Evolutionary conservation across 2,797 vertebrate species (phyloP), one percentile per base, ranked within the genome.

Genomic region (Rhabdophis nuchalis): DNA sequence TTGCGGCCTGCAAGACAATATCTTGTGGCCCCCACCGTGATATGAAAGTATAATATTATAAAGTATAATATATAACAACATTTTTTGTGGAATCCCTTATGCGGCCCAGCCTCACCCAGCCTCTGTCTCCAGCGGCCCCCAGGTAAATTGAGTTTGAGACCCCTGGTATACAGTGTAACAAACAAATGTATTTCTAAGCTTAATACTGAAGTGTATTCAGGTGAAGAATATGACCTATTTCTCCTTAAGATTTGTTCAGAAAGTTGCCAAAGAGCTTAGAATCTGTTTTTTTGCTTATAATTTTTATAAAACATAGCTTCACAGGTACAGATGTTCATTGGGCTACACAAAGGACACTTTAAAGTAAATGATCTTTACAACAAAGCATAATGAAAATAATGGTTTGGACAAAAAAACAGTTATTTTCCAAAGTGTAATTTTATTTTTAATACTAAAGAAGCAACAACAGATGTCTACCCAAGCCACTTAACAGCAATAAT

Each of bases 401-500:
- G 16, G 85, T 53, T 36, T 93, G 93, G 93, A 93, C 94, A 88
- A 94, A 64, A 95, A 90, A 94, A 68, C 2, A 95, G 91, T 93
- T 93, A 82, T 91, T 94, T 90, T 52, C 64, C 87, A 92, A 94
- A 95, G 95, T 87, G 53, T 0, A 92, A 0, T 41, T 56, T 54
- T 61, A 85, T 93, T 85, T 94, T 92, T 94, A 94, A 92, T 90
- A 90, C 14, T 94, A 90, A 94, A 95, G 94, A 82, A 95, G 89
- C 93, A 95, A 46, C 27, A 90, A 92, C 95, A 95, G 95, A 94
- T 95, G 94, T 77, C 95, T 86, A 56, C 18, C 57, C 85, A 95
- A 86, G 36, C 91, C 85, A 92, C 27, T 72, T 77, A 95, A 27
- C 52, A 92, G 72, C 5, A 94, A 41, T 0, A 0, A 95, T 92